Evolutionary conservation across 2,113 vertebrate genomes (phyloP).

Genomic region (Macrotis lagotis): DNA sequence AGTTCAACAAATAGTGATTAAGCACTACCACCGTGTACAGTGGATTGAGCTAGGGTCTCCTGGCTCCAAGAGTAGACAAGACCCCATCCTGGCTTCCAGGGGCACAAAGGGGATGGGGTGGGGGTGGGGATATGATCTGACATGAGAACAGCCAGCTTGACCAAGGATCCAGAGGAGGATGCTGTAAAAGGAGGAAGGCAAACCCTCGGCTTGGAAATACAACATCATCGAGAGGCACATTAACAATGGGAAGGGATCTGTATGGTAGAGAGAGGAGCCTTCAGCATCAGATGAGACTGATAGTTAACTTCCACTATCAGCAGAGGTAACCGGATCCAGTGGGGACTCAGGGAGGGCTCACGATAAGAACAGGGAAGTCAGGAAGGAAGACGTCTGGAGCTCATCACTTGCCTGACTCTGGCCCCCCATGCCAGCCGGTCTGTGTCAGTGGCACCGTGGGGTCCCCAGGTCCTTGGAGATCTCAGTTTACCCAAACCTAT

Average conservation of each 20-base stretch:
- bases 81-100: too few species aligned
- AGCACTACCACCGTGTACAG: background rate
- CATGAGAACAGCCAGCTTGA: background rate
- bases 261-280: background rate
- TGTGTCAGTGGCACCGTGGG: background rate
- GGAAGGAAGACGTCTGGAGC: too few species aligned
- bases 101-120: too few species aligned
- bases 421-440: background rate
- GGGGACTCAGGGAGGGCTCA: background rate
- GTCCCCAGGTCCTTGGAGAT: background rate
- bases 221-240: background rate
- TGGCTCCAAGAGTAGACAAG: background rate
- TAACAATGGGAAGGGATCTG: background rate
- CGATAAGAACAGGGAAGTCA: background rate
- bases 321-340: background rate
- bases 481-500: background rate
- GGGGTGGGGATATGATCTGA: background rate
- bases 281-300: background rate
- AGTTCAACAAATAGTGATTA: background rate
- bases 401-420: background rate
- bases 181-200: background rate
- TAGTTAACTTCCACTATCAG: background rate
- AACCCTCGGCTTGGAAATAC: background rate
- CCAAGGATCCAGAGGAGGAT: background rate
- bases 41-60: background rate